Percentiles rank a stretch among this genome's conserved stretches.
These are phyloP conservation scores for Turritopsis dohrnii DNA, from an alignment of 30 jellyfish, hydroid and myxozoan species.

Conservation along the genomic window DNA sequence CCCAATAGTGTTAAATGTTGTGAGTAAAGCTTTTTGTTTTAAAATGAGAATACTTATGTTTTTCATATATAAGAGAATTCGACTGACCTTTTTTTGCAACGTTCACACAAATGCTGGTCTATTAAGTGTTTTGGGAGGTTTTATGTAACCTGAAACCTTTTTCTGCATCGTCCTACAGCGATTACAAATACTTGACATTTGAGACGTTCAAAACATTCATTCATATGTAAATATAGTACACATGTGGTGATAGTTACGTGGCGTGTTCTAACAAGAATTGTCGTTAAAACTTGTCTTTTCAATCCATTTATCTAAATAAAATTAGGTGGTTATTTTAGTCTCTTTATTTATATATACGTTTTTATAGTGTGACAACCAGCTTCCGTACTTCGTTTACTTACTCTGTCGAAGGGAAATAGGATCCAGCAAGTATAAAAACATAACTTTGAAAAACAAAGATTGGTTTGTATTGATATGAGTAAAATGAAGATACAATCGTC, in stretches of 20 bases:
- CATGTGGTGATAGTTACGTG: conserved; percentile 7
- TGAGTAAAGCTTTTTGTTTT: conserved; percentile 4
- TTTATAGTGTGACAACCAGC: not conserved
- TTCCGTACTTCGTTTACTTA: conserved; percentile 9
- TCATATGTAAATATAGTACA: not conserved
- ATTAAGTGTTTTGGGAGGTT: not conserved
- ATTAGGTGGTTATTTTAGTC: not conserved
- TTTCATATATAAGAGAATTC: conserved; percentile 4
- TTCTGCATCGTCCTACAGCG: not conserved
- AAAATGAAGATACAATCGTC: conserved; percentile 21
- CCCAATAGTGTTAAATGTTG: conserved; percentile 11
- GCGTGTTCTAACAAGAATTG: conserved; percentile 11
- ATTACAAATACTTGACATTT: not conserved
- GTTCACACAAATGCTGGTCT: not conserved
- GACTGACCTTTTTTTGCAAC: not conserved
- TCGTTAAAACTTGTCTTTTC: not conserved
- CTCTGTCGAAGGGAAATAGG: not conserved
- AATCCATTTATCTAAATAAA: not conserved
- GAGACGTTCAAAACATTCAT: not conserved
- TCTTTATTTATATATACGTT: not conserved
- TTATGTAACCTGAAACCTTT: not conserved
- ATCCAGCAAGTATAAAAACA: conserved; percentile 9
- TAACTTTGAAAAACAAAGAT: not conserved
- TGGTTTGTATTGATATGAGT: conserved; percentile 23
- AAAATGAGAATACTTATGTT: not conserved